Base-by-base conservation (phyloP, 2,888 invertebrate genomes). In the Atrina japonica region DNA sequence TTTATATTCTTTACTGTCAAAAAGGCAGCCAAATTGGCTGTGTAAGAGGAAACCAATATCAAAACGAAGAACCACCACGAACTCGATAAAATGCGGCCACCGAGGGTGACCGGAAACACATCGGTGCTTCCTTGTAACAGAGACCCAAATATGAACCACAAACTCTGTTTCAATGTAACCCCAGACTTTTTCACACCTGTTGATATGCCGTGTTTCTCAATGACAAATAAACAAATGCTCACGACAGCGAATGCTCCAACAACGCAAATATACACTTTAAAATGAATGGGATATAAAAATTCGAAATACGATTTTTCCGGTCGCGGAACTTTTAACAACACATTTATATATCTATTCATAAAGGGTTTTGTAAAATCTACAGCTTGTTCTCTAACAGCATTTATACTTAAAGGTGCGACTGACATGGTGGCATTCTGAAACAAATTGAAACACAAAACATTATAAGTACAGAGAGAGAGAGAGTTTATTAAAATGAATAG, bases 321-420 rank as follows among this genome's bases (percentile, higher is more conserved):
- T 35, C 60, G 53, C 1, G 83, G 80, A 49, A 82, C 77, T 40
- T 77, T 76, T 80, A 88, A 83, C 18, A 88, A 63, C 11, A 87
- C 80, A 40, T 75, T 83, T 59, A 88, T 82, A 65, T 86, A 84
- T 52, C 81, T 74, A 2, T 85, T 82, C 80, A 85, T 87, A 78
- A 88, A 88, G 6, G 88, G 86, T 59, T 86, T 85, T 35, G 87
- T 86, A 73, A 88, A 88, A 71, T 88, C 87, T 14, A 88, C 81
- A 3, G 81, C 87, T 61, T 83, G 80, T 43, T 86, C 86, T 16
- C 87, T 69, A 18, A 81, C 72, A 1, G 83, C 77, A 66, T 84
- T 87, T 67, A 86, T 85, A 66, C 83, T 84, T 16, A 88, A 73
- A 0, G 88, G 80, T 9, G 85, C 86, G 2, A 88, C 72, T 0